A percentile compares a stretch with the other conserved stretches of the same genome.
These are phyloP conservation scores for Linyphia triangularis DNA, from an alignment of 2,888 invertebrate species.

Conservation along the genomic window DNA sequence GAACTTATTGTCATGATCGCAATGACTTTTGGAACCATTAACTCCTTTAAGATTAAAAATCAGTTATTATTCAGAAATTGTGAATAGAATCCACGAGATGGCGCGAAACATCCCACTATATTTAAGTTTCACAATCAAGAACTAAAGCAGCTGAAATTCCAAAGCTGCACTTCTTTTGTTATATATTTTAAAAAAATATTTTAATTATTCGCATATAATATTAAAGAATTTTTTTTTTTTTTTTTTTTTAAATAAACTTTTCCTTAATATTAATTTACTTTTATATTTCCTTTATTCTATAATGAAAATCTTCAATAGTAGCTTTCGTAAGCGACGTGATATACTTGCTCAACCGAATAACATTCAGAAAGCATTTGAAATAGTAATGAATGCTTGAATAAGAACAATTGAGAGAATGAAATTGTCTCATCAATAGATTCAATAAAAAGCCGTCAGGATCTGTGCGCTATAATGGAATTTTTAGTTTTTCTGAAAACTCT, in stretches of 20 bases:
- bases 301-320: background rate
- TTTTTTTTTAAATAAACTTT: no score
- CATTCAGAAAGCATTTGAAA: background rate
- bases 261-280: no score
- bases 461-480: no score
- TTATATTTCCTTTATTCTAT: no score
- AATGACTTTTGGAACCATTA: background rate
- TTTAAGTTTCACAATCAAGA: background rate
- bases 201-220: no score
- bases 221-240: no score
- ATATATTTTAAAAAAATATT: no score
- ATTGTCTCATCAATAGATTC: no score
- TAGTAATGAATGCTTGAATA: no score
- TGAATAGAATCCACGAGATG: background rate
- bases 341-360: background rate
- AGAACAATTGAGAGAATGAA: no score
- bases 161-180: background rate
- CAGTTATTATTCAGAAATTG: background rate
- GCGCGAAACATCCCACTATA: background rate
- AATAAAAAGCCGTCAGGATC: no score
- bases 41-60: background rate
- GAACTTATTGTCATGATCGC: background rate
- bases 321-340: background rate
- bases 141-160: background rate
- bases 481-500: no score